Evolutionary conservation across 37 sponge, comb jelly and placozoan genomes (phyloP).

Genomic region (Halisarca cf. caerulea): DNA sequence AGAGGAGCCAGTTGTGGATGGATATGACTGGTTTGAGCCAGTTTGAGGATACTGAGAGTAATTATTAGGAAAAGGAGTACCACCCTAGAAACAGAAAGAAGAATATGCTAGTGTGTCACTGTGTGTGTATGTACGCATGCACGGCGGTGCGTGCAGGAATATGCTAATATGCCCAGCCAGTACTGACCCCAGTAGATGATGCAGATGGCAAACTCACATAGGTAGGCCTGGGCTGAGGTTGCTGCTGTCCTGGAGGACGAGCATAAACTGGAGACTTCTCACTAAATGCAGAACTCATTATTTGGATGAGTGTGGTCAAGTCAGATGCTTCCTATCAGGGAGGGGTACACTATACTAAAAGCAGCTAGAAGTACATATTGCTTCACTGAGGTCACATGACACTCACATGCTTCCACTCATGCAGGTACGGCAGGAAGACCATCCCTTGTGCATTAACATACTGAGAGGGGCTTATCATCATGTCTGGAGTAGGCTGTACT

Average conservation of each 20-base stretch:
- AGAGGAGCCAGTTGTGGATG: background rate
- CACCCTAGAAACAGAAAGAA: background rate
- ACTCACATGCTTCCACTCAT: slow-evolving; percentile 93
- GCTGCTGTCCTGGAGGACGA: slow-evolving; percentile 39
- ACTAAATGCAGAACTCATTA: slow-evolving; percentile 83
- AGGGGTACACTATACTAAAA: background rate
- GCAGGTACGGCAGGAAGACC: slow-evolving; percentile 93
- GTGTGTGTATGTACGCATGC: background rate
- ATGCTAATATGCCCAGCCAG: no score
- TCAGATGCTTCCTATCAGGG: slow-evolving; percentile 66
- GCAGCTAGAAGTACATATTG: background rate
- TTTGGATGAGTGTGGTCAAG: slow-evolving; percentile 81
- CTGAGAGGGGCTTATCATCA: slow-evolving; percentile 85
- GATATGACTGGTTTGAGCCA: no score
- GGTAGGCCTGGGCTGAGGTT: background rate
- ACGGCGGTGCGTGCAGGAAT: no score
- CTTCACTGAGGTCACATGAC: background rate
- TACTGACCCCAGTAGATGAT: no score
- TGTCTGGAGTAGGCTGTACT: slow-evolving; percentile 90
- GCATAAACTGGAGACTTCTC: slow-evolving; percentile 89
- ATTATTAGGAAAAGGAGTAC: slow-evolving; percentile 43
- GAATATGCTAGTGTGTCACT: background rate
- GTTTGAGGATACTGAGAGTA: background rate
- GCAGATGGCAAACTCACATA: no score
- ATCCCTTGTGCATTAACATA: slow-evolving; percentile 87